Evolutionary conservation across 2,113 vertebrate species (phyloP), one percentile per base, ranked within the genome.

Genomic region (Lophochroa leadbeateri): DNA sequence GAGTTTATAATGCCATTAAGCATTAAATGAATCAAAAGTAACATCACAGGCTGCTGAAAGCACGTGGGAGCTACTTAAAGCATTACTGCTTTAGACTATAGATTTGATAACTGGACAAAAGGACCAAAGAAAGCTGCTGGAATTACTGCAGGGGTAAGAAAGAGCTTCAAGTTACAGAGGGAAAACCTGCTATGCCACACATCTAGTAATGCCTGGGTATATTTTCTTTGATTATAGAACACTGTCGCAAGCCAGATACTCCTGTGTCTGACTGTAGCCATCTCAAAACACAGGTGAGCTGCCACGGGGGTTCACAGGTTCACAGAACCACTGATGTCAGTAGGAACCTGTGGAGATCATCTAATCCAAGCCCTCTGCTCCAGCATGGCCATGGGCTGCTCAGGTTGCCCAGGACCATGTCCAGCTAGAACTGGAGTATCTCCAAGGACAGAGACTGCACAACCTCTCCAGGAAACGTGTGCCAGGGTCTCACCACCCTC

Each of bases 311-410:
- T n/a, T 57, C 55, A 41, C 53, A 50, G 35, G n/a, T 39, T 15
- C n/a, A 16, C 15, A 44, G 33, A 64, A n/a, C 10, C 1, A 0
- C 1, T 44, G 35, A 50, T 27, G 16, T 5, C 74, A 21, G 35
- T 13, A 55, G 41, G 23, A 68, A 39, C 27, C 41, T 24, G 27
- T 49, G 46, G 74, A 68, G 29, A 37, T 23, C 19, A 12, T 18
- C 18, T 7, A 37, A 9, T 16, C 29, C 11, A 24, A 9, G 7
- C 13, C 16, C 43, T 14, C 47, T 49, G 60, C 35, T 65, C 78
- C n/a, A 63, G 47, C 28, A 44, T 1, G 17, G 37, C 21, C 11
- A 25, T 2, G 21, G 31, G 55, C 57, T 55, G 47, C 47, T 41
- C 37, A 35, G 21, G 20, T 21, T 63, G 25, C 37, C 25, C 37